A percentile compares a stretch with the other conserved stretches of the same genome.
Conservation (phyloP, 2,797 vertebrate genomes). For the Phaenicophaeus curvirostris region DNA sequence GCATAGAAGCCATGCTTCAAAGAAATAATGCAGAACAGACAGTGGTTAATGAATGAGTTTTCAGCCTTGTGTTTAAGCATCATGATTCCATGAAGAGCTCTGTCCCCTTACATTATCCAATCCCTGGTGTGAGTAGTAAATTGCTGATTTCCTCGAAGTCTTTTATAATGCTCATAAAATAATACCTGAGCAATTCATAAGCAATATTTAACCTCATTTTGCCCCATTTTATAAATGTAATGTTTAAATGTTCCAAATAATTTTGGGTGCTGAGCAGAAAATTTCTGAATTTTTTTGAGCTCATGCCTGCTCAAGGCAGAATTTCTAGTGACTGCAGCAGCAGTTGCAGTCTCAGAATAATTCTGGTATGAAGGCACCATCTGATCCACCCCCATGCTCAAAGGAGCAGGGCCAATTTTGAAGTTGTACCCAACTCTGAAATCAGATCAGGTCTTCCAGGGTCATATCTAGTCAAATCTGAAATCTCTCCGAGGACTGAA, state of each 20-base stretch:
- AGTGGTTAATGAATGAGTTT: neutral
- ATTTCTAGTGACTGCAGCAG: neutral
- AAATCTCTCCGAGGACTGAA: neutral
- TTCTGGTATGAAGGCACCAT: slow-evolving; percentile 41
- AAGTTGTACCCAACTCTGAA: slow-evolving; percentile 15
- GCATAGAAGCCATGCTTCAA: neutral
- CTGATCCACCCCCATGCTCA: slow-evolving; percentile 33
- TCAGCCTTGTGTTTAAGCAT: neutral
- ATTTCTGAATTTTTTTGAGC: neutral
- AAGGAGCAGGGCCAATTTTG: slow-evolving; percentile 25
- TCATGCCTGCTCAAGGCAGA: neutral
- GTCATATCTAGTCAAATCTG: neutral
- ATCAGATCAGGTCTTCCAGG: slow-evolving; percentile 4
- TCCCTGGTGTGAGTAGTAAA: neutral
- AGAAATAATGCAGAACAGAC: neutral
- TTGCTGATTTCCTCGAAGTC: neutral
- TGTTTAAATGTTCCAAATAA: neutral
- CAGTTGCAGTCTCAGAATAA: slow-evolving; percentile 50
- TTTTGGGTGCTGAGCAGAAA: neutral
- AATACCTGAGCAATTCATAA: neutral
- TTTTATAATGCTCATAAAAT: neutral
- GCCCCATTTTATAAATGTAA: neutral
- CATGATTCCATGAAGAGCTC: neutral
- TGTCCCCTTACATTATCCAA: neutral
- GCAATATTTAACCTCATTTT: neutral